Percentiles rank a stretch among this genome's conserved stretches.
phyloP scores from a whole-genome alignment of 2,888 invertebrate species.

The Tetragnatha montana region DNA sequence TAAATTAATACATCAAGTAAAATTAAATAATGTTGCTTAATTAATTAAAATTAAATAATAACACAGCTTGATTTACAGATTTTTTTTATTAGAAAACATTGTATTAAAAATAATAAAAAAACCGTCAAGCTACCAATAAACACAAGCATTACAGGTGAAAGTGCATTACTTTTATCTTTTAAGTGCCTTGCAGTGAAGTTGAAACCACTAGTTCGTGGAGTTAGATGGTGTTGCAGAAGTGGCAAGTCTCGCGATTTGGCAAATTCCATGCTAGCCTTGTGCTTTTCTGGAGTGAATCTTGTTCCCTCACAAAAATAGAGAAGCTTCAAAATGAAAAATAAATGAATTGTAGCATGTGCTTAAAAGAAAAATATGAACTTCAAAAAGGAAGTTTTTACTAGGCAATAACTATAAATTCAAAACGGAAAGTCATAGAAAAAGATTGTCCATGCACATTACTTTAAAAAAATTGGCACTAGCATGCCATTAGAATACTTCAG shows the following conservation, averaged over 20 bases:
- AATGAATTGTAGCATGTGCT: too few species aligned
- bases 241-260: slow-evolving; percentile 90
- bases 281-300: slow-evolving; percentile 90
- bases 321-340: slow-evolving; percentile 79
- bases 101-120: background rate
- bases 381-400: background rate
- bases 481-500: too few species aligned
- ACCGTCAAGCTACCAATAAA: too few species aligned
- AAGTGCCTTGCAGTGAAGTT: slow-evolving; percentile 88
- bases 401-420: too few species aligned
- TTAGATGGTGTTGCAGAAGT: slow-evolving; percentile 89
- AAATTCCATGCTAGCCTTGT: slow-evolving; percentile 90
- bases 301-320: slow-evolving; percentile 95
- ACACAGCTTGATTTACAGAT: background rate
- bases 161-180: slow-evolving; percentile 78
- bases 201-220: slow-evolving; percentile 97
- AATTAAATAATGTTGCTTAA: too few species aligned
- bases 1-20: too few species aligned
- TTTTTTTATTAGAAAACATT: background rate
- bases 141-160: too few species aligned
- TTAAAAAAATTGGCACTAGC: too few species aligned
- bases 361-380: too few species aligned
- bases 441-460: too few species aligned
- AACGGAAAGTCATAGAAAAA: too few species aligned
- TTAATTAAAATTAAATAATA: too few species aligned